Percentiles rank a stretch among this genome's conserved stretches.
phyloP scores from a whole-genome alignment of 2,888 invertebrate species.

The Cephus nigrinus region DNA sequence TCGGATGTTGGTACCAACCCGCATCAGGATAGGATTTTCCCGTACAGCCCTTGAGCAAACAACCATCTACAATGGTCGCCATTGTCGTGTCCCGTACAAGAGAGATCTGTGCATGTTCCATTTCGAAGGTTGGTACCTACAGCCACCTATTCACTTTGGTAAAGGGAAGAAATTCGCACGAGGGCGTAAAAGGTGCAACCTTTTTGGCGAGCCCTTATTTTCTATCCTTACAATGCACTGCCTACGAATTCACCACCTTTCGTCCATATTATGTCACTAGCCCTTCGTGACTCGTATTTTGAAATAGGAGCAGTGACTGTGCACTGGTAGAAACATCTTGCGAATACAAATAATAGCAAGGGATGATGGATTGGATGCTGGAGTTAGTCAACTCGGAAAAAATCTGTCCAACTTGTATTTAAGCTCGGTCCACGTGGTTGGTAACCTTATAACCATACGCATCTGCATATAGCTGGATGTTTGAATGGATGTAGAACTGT shows the following conservation, averaged over 20 bases:
- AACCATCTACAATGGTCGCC: conserved; percentile 45
- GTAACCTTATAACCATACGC: not conserved
- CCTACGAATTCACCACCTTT: not conserved
- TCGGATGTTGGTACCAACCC: conserved; percentile 10
- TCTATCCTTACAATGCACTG: not conserved
- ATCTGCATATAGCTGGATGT: not conserved
- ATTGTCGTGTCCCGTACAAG: conserved; percentile 33
- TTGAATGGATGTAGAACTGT: not conserved
- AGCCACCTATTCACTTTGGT: not conserved
- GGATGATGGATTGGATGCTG: conserved; percentile 15
- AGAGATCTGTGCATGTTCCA: conserved; percentile 23
- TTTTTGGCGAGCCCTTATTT: conserved; percentile 36
- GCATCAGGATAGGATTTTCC: conserved; percentile 28
- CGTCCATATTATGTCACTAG: conserved; percentile 2
- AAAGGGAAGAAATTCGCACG: conserved; percentile 48
- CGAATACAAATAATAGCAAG: conserved; percentile 13
- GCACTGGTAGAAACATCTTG: conserved; percentile 18
- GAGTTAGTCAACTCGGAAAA: not conserved
- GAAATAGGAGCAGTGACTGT: conserved; percentile 4
- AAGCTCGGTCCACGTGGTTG: not conserved
- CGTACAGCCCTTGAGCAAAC: conserved; percentile 52
- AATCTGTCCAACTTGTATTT: not conserved
- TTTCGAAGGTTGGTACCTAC: conserved; percentile 22
- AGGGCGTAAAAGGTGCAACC: conserved; percentile 51
- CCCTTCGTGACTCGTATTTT: conserved; percentile 1